phyloP scores from a whole-genome alignment of 2,113 vertebrate species.

The Azemiops feae region DNA sequence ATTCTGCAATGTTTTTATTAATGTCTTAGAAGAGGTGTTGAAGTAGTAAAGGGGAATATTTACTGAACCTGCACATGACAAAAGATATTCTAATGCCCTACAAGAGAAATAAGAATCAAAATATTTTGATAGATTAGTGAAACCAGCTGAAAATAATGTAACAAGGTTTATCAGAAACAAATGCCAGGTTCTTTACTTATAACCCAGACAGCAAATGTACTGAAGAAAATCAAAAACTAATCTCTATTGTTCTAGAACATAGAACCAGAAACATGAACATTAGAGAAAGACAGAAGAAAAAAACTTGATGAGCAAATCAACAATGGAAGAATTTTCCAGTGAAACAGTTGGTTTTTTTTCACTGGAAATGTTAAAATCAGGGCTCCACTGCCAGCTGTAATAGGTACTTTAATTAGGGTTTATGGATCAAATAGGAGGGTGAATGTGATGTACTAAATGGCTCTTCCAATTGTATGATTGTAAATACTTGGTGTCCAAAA shows the following conservation, averaged over 20 bases:
- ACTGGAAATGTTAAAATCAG: not conserved
- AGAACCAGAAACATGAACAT: not conserved
- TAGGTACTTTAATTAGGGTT: not conserved
- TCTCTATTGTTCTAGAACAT: not conserved
- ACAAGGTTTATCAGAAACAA: not conserved
- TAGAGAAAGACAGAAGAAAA: not conserved
- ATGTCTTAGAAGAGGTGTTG: not conserved
- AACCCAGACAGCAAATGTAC: not conserved
- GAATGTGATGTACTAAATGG: not conserved
- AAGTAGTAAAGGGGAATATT: not conserved
- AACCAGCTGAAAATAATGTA: not conserved
- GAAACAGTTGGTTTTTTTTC: not conserved
- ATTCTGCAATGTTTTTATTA: not conserved
- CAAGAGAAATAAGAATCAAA: not conserved
- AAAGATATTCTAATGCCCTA: not conserved
- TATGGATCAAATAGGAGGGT: not conserved
- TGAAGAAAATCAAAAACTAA: not conserved
- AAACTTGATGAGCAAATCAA: not conserved
- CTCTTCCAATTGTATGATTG: not conserved
- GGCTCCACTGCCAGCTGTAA: not conserved
- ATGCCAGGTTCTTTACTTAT: not conserved
- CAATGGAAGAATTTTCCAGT: not conserved
- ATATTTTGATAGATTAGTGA: not conserved
- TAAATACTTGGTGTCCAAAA: not conserved
- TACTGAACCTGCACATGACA: not conserved